phyloP scores from a whole-genome alignment of 2,113 vertebrate genomes.

The Chaetodon trifascialis region DNA sequence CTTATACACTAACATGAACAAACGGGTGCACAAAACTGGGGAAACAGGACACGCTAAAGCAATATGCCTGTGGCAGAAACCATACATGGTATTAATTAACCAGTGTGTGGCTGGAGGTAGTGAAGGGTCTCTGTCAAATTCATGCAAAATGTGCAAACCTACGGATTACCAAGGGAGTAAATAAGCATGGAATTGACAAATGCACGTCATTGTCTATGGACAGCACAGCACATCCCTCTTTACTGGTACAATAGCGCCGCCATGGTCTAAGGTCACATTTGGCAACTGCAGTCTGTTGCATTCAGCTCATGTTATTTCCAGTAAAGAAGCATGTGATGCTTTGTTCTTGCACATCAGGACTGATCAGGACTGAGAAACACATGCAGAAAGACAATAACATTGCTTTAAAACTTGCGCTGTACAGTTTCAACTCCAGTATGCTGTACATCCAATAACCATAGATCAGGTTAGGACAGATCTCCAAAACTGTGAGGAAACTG shows the following conservation, averaged over 20 bases:
- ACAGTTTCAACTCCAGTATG: background rate
- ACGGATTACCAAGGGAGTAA: background rate
- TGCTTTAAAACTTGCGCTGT: background rate
- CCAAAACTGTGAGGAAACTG: background rate
- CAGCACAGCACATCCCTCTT: background rate
- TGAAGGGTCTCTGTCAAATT: background rate
- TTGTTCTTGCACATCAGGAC: background rate
- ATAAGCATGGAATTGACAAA: background rate
- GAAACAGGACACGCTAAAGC: background rate
- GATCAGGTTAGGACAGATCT: background rate
- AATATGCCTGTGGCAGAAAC: background rate
- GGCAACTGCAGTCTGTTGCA: background rate
- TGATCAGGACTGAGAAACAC: background rate
- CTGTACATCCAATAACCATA: background rate
- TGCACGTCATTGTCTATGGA: background rate
- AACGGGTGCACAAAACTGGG: slow-evolving; percentile 8
- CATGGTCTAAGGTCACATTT: background rate
- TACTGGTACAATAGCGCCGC: background rate
- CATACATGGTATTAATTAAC: too few relatives aligned
- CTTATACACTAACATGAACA: slow-evolving; percentile 1
- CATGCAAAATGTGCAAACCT: background rate
- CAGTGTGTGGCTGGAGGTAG: background rate
- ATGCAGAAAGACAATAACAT: background rate
- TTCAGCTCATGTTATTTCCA: background rate
- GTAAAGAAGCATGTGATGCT: background rate